Evolutionary conservation across 1,140 invertebrate genomes (phyloP), one percentile per base, ranked within the genome.

Genomic region (Orchesella cincta): DNA sequence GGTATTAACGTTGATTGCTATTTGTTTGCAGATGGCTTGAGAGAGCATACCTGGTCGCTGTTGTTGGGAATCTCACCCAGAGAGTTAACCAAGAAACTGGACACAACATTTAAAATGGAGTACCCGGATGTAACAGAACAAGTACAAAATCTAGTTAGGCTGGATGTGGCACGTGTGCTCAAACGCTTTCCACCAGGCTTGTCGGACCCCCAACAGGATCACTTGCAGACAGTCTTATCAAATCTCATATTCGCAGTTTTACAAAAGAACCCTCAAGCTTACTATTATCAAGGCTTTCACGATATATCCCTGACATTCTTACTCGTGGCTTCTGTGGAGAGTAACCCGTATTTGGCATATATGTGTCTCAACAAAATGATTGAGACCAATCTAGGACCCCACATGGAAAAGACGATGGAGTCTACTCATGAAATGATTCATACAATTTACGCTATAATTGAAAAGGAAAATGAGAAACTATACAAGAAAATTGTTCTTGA

Each of bases 221-320:
- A 80, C 52, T 51, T 82, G 3, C 81, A 80, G 36, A 26, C 74
- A 0, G 23, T 79, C 36, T 74, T 82, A 26, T 79, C 72, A 23
- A 79, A 70, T 33, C 52, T 82, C 18, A 80, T 82, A 3, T 76
- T 75, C 23, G 46, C 79, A 3, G 46, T 76, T 35, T 67, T 82
- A 26, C 74, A 82, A 62, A 73, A 80, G 33, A 80, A 79, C 46
- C 81, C 79, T 0, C 16, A 64, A 28, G 79, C 78, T 16, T 75
- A 80, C 57, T 82, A 82, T 33, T 82, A 82, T 67, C 81, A 82
- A 78, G 81, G 81, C 72, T 82, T 82, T 57, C 81, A 82, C 57
- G 81, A 82, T 51, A 82, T 82, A 31, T 82, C 78, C 2, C 46
- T 82, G 14, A 82, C 81, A 74, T 80, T 82, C 78, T 76, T 82